These are phyloP conservation scores for Triplophysa tibetana DNA, from an alignment of 2,113 vertebrate species.

Conservation along the genomic window DNA sequence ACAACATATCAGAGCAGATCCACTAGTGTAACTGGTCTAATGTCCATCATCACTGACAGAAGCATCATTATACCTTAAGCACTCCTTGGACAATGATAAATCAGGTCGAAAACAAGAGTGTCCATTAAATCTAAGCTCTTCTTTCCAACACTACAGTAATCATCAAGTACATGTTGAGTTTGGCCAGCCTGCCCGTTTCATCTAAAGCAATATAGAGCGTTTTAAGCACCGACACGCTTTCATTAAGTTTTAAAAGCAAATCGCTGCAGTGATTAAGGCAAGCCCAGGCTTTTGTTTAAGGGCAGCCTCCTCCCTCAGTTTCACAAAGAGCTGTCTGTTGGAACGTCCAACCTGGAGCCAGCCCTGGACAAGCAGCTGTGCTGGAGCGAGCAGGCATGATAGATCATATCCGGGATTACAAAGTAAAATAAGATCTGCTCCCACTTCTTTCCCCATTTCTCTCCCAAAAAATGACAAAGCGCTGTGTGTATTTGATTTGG, in stretches of 20 bases:
- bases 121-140: not conserved
- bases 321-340: slow-evolving; percentile 38
- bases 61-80: no score
- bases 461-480: slow-evolving; percentile 53
- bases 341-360: slow-evolving; percentile 25
- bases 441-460: slow-evolving; percentile 52
- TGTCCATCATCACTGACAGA: no score
- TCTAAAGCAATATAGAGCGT: slow-evolving; percentile 22
- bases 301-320: slow-evolving; percentile 18
- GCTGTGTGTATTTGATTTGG: slow-evolving; percentile 62
- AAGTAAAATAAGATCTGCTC: slow-evolving; percentile 66
- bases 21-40: no score
- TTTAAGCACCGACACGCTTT: slow-evolving; percentile 22
- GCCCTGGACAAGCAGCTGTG: slow-evolving; percentile 62
- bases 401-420: slow-evolving; percentile 73
- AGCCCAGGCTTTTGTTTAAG: slow-evolving; percentile 28
- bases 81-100: no score
- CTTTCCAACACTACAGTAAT: not conserved
- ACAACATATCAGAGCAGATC: no score
- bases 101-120: not conserved
- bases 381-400: slow-evolving; percentile 63
- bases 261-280: slow-evolving; percentile 36
- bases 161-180: not conserved
- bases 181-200: not conserved
- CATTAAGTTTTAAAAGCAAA: slow-evolving; percentile 33